Evolutionary conservation across 2,797 vertebrate genomes (phyloP).

Genomic region (Chrosomus eos): DNA sequence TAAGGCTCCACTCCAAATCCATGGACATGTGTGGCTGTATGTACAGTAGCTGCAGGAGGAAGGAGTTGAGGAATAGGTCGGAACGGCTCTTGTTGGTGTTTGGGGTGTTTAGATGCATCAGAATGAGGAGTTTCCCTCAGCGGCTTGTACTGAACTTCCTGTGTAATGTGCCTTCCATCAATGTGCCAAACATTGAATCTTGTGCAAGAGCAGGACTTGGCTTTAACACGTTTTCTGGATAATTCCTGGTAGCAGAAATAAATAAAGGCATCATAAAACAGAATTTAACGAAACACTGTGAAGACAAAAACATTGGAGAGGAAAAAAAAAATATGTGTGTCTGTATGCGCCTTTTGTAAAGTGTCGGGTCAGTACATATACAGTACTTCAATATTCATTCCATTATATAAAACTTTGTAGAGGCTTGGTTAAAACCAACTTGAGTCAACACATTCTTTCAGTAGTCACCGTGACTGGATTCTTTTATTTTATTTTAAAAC

Average conservation of each 20-base stretch:
- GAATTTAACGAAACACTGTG: constrained; percentile 36
- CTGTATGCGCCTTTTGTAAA: constrained; percentile 19
- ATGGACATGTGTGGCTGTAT: constrained; percentile 60
- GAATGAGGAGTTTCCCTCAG: constrained; percentile 54
- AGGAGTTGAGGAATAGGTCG: constrained; percentile 8
- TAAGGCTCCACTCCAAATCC: constrained; percentile 77
- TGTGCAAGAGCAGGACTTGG: constrained; percentile 64
- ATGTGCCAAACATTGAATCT: constrained; percentile 59
- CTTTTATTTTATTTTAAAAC: constrained; percentile 39
- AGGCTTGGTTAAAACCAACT: constrained; percentile 31
- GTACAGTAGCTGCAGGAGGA: constrained; percentile 31
- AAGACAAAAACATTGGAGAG: constrained; percentile 37
- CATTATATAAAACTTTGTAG: constrained; percentile 43
- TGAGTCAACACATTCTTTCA: constrained; percentile 37
- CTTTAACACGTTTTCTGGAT: constrained; percentile 92
- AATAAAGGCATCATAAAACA: constrained; percentile 78
- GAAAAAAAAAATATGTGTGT: not conserved
- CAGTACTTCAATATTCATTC: constrained; percentile 49
- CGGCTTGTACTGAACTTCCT: constrained; percentile 61
- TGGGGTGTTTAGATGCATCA: constrained; percentile 6
- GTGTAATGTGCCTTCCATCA: constrained; percentile 75
- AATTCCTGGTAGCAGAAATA: constrained; percentile 97
- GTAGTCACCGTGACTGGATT: constrained; percentile 6
- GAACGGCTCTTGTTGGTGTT: constrained; percentile 30
- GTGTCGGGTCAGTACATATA: constrained; percentile 21